phyloP scores from a whole-genome alignment of 2,888 invertebrate genomes.

The Prosapia bicincta region DNA sequence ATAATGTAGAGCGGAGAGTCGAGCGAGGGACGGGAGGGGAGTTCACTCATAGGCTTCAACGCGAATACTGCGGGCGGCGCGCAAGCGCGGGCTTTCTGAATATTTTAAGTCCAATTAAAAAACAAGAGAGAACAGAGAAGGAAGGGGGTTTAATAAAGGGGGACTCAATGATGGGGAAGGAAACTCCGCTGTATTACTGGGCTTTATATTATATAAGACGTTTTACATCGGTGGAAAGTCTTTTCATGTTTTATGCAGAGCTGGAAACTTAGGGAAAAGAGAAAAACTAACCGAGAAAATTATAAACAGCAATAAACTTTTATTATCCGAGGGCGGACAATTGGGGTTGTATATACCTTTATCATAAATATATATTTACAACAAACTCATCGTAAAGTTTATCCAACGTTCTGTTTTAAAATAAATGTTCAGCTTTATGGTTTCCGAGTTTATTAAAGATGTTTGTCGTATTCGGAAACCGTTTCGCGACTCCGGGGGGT shows the following conservation, averaged over 20 bases:
- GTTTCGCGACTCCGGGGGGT: background rate
- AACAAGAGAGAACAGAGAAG: background rate
- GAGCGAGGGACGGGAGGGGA: too few relatives aligned
- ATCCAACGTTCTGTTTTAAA: background rate
- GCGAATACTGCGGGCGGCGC: too few relatives aligned
- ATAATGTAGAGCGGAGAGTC: too few relatives aligned
- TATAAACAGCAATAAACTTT: conserved; percentile 32
- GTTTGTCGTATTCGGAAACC: background rate
- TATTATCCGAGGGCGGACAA: conserved; percentile 19
- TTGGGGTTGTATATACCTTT: conserved; percentile 1
- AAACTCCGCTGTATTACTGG: background rate
- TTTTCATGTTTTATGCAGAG: conserved; percentile 1
- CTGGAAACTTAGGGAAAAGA: background rate
- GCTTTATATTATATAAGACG: background rate
- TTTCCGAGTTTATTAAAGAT: background rate
- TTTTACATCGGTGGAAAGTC: background rate
- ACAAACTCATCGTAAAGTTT: background rate
- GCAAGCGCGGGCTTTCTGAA: background rate
- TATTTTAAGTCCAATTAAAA: conserved; percentile 1
- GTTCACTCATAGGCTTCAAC: too few relatives aligned
- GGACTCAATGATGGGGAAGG: background rate
- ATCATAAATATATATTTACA: background rate
- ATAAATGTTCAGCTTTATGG: background rate
- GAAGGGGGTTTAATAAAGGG: background rate
- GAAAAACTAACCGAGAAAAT: conserved; percentile 27